phyloP scores from a whole-genome alignment of 2,888 invertebrate genomes.

The Ophion ventricosus region DNA sequence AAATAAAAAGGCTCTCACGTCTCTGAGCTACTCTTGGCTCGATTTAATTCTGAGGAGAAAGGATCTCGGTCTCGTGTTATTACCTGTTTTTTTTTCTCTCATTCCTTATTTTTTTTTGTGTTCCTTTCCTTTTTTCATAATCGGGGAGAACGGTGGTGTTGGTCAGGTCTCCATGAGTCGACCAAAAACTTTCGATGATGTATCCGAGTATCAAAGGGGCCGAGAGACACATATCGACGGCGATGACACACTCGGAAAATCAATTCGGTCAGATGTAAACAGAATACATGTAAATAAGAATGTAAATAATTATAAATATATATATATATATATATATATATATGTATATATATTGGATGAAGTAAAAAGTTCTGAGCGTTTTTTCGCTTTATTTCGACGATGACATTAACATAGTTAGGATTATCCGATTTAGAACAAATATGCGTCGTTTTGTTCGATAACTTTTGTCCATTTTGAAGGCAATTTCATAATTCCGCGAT shows the following conservation, averaged over 20 bases:
- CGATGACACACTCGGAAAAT: slow-evolving; percentile 22
- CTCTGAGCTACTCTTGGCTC: not conserved
- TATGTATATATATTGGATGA: no score
- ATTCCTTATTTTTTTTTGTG: slow-evolving; percentile 5
- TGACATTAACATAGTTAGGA: no score
- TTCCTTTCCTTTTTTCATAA: slow-evolving; percentile 14
- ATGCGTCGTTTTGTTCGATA: no score
- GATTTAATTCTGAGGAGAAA: slow-evolving; percentile 47
- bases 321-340: no score
- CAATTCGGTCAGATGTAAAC: not conserved
- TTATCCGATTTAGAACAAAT: no score
- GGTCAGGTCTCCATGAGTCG: not conserved
- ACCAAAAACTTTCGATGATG: slow-evolving; percentile 2
- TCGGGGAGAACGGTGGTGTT: not conserved
- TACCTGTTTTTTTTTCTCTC: no score
- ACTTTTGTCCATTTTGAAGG: no score
- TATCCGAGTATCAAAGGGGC: slow-evolving; percentile 10
- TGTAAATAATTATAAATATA: no score
- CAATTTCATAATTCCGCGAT: no score
- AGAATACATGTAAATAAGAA: not conserved
- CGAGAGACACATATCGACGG: slow-evolving; percentile 20
- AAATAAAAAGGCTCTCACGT: not conserved
- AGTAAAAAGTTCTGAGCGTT: no score
- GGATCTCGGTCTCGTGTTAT: slow-evolving; percentile 32
- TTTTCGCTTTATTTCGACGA: no score